These are phyloP conservation scores for Leptinotarsa haldemani DNA, from an alignment of 2,888 invertebrate genomes.

Conservation along the genomic window DNA sequence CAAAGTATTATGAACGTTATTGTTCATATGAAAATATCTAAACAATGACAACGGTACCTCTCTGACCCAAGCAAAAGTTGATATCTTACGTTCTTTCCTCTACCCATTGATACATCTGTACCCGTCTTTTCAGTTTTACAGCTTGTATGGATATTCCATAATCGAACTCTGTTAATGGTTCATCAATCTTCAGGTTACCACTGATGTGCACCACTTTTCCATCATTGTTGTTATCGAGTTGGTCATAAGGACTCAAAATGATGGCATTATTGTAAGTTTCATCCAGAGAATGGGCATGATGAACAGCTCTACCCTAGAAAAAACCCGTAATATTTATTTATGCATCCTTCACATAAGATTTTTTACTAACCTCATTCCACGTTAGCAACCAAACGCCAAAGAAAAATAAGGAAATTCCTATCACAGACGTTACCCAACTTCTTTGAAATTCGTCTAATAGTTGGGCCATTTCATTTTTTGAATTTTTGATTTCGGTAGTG, in stretches of 20 bases:
- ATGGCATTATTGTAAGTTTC: slow-evolving; percentile 78
- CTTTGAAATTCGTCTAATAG: slow-evolving; percentile 72
- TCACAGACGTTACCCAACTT: slow-evolving; percentile 79
- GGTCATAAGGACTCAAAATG: slow-evolving; percentile 66
- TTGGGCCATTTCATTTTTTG: slow-evolving; percentile 48
- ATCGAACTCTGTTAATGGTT: slow-evolving; percentile 86
- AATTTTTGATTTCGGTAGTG: slow-evolving; percentile 4
- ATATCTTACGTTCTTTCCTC: slow-evolving; percentile 76
- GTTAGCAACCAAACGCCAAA: slow-evolving; percentile 78
- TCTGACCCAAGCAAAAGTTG: no score
- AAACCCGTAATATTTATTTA: not conserved
- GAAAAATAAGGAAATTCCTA: slow-evolving; percentile 75
- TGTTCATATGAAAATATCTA: no score
- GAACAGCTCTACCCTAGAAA: slow-evolving; percentile 80
- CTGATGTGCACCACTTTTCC: slow-evolving; percentile 82
- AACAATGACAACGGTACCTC: no score
- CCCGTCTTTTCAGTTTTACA: slow-evolving; percentile 84
- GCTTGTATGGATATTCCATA: slow-evolving; percentile 88
- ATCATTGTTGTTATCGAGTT: slow-evolving; percentile 73
- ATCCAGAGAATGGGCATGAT: slow-evolving; percentile 81
- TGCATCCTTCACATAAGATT: not conserved
- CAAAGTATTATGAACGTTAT: no score
- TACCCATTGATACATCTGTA: slow-evolving; percentile 96
- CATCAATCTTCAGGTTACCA: slow-evolving; percentile 79
- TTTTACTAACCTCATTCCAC: slow-evolving; percentile 83